These are phyloP conservation scores for Plagodis pulveraria DNA, from an alignment of 2,888 invertebrate species.

Conservation along the genomic window DNA sequence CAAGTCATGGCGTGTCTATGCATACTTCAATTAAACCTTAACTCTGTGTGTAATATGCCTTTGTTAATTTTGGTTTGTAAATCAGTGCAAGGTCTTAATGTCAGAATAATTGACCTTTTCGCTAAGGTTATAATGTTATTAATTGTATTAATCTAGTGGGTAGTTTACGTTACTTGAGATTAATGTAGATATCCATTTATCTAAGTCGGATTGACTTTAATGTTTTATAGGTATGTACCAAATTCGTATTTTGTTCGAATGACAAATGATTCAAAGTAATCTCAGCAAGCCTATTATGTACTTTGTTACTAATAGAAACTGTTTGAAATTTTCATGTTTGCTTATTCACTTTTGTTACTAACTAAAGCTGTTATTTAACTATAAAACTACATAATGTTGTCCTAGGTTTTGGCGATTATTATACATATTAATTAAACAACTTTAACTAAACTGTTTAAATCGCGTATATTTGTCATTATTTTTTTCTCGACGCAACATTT, in stretches of 20 bases:
- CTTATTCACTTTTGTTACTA: too few relatives aligned
- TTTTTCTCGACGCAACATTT: too few relatives aligned
- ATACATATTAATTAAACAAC: too few relatives aligned
- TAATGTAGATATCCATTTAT: conserved; percentile 41
- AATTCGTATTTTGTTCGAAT: conserved; percentile 33
- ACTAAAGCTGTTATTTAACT: too few relatives aligned
- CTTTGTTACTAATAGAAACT: too few relatives aligned
- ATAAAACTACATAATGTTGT: too few relatives aligned
- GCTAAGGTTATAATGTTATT: conserved; percentile 59
- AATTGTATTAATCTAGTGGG: conserved; percentile 55
- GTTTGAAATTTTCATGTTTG: too few relatives aligned
- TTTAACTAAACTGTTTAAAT: too few relatives aligned
- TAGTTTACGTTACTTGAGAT: conserved; percentile 20
- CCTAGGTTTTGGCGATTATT: too few relatives aligned
- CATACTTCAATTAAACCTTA: conserved; percentile 19
- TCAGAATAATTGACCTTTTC: conserved; percentile 57
- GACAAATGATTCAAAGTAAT: conserved; percentile 26
- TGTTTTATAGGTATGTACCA: conserved; percentile 20
- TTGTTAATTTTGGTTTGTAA: conserved; percentile 16
- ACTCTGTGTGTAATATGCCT: conserved; percentile 9
- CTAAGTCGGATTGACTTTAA: conserved; percentile 38
- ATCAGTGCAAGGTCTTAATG: conserved; percentile 43
- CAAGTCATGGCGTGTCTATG: conserved; percentile 17
- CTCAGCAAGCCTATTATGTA: too few relatives aligned
- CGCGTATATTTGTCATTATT: too few relatives aligned